A percentile compares a stretch with the other conserved stretches of the same genome.
phyloP scores from a whole-genome alignment of 1,140 invertebrate genomes.

The Anthonomus grandis region DNA sequence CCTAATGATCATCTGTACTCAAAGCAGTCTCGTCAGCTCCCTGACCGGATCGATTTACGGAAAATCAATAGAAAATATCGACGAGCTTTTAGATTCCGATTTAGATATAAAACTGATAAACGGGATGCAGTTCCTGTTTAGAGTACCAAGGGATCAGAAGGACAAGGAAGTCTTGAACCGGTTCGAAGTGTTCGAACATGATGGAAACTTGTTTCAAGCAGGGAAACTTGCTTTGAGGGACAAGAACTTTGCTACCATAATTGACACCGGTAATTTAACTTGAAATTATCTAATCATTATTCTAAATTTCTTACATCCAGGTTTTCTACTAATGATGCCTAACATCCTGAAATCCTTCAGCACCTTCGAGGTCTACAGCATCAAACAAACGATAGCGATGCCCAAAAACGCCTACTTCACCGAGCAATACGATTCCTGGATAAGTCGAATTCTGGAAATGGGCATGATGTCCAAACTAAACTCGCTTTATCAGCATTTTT shows the following conservation, averaged over 20 bases:
- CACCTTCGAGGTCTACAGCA: conserved; percentile 3
- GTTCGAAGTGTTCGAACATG: background rate
- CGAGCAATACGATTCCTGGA: conserved; percentile 2
- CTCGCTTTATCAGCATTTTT: conserved; percentile 6
- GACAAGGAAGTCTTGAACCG: background rate
- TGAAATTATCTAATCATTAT: background rate
- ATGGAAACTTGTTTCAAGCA: background rate
- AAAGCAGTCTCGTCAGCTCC: conserved; percentile 4
- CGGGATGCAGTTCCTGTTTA: conserved; percentile 1
- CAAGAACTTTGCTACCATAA: conserved; percentile 13
- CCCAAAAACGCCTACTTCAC: conserved; percentile 14
- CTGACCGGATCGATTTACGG: conserved; percentile 8
- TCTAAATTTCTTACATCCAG: conserved; percentile 3
- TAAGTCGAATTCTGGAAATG: conserved; percentile 2
- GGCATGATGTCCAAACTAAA: conserved; percentile 10
- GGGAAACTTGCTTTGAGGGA: conserved; percentile 2
- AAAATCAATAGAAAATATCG: background rate
- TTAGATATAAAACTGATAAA: conserved; percentile 1
- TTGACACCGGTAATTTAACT: conserved; percentile 7
- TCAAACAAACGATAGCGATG: conserved; percentile 14
- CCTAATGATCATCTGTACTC: conserved; percentile 1
- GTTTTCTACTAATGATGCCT: conserved; percentile 12
- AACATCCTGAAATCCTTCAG: conserved; percentile 17
- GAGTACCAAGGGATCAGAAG: background rate
- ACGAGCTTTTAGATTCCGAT: conserved; percentile 5